Evolutionary conservation across 2,797 vertebrate genomes (phyloP).

Genomic region (Alfaro cultratus): DNA sequence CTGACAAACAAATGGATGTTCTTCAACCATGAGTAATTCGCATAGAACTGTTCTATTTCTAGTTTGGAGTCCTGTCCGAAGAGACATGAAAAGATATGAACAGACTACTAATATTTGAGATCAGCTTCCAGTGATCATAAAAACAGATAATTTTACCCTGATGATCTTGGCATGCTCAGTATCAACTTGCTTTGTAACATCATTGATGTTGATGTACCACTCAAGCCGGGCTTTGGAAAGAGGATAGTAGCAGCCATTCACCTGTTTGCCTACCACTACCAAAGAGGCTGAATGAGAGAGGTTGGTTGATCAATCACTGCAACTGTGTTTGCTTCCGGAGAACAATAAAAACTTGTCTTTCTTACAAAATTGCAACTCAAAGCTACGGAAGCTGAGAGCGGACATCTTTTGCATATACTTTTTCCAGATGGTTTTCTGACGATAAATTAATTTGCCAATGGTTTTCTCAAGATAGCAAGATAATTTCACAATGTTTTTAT

Average conservation of each 20-base stretch:
- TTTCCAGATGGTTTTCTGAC: no score
- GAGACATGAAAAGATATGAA: neutral
- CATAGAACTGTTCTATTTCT: constrained; percentile 78
- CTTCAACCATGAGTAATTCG: constrained; percentile 74
- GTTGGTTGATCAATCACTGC: neutral
- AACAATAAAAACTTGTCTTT: neutral
- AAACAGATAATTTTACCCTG: constrained; percentile 66
- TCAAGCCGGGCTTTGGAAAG: constrained; percentile 72
- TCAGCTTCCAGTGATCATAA: neutral
- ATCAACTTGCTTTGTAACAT: constrained; percentile 60
- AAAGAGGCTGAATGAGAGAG: constrained; percentile 40
- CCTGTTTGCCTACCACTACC: constrained; percentile 62
- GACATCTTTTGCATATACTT: no score
- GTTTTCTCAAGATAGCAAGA: no score
- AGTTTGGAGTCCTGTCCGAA: constrained; percentile 72
- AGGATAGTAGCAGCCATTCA: constrained; percentile 71
- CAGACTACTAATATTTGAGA: neutral
- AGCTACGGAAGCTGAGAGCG: no score
- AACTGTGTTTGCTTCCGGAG: constrained; percentile 33
- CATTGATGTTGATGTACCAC: constrained; percentile 72
- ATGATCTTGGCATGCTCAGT: constrained; percentile 61
- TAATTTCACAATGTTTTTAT: no score
- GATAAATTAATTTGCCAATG: no score
- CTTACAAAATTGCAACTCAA: neutral
- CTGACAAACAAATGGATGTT: constrained; percentile 70